These are phyloP conservation scores for Agriopis aurantiaria DNA, from an alignment of 2,888 invertebrate genomes.

Conservation along the genomic window DNA sequence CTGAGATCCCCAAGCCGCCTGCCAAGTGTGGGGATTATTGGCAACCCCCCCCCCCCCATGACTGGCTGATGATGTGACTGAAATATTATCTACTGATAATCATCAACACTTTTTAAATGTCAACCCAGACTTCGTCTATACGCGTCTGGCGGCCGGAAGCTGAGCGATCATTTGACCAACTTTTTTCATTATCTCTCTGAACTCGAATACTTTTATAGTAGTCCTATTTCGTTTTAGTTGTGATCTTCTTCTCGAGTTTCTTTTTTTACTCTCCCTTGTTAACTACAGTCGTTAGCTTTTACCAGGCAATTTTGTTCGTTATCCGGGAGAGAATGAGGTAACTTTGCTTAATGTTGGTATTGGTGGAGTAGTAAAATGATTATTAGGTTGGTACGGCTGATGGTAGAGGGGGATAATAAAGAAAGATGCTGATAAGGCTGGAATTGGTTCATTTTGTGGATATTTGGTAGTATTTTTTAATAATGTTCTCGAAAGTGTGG, in stretches of 20 bases:
- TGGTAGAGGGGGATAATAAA: constrained; percentile 14
- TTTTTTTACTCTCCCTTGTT: constrained; percentile 59
- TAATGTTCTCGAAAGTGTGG: neutral
- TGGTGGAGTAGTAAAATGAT: constrained; percentile 36
- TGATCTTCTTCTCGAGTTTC: constrained; percentile 63
- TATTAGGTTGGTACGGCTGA: constrained; percentile 23
- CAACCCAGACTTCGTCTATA: constrained; percentile 41
- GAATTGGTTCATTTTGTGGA: constrained; percentile 1
- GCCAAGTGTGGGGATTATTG: no score
- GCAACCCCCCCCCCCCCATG: no score
- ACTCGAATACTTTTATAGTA: constrained; percentile 76
- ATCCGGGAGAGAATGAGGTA: constrained; percentile 48
- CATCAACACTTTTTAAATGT: neutral
- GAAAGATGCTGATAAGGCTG: constrained; percentile 26
- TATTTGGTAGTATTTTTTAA: neutral
- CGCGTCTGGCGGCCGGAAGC: constrained; percentile 59
- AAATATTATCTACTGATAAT: no score
- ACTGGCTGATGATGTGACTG: no score
- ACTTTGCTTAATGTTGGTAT: constrained; percentile 44
- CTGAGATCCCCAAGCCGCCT: no score
- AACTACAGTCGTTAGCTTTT: constrained; percentile 69
- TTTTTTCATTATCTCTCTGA: constrained; percentile 80
- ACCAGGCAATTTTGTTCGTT: constrained; percentile 63
- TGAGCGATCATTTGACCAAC: constrained; percentile 78
- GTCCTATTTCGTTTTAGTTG: constrained; percentile 76